These are phyloP conservation scores for Drosophila parthenogenetica DNA, from an alignment of 2,888 invertebrate genomes.

Conservation along the genomic window DNA sequence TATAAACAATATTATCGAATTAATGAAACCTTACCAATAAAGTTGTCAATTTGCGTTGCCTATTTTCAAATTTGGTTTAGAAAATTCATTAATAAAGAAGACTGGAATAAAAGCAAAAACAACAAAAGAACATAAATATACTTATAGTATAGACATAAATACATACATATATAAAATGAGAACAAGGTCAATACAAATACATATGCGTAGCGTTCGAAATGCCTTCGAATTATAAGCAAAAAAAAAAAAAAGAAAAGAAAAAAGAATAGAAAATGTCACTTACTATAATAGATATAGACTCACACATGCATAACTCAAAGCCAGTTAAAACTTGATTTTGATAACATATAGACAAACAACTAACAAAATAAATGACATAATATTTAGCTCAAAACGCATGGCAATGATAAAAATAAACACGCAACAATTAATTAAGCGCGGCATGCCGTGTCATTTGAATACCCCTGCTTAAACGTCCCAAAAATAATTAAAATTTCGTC, in stretches of 20 bases:
- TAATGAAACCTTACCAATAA: constrained; percentile 47
- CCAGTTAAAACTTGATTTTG: constrained; percentile 26
- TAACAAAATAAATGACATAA: constrained; percentile 1
- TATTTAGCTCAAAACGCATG: constrained; percentile 24
- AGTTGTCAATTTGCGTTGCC: constrained; percentile 61
- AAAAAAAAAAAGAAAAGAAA: constrained; percentile 11
- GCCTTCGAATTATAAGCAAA: constrained; percentile 41
- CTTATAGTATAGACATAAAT: constrained; percentile 42
- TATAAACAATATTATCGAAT: constrained; percentile 24
- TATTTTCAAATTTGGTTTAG: constrained; percentile 49
- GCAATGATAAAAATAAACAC: constrained; percentile 1
- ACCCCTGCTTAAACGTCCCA: constrained; percentile 22
- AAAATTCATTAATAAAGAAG: constrained; percentile 70
- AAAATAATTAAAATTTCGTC: not conserved
- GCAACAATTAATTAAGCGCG: constrained; percentile 25
- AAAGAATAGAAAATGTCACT: constrained; percentile 15
- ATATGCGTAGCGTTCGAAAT: constrained; percentile 48
- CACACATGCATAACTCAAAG: constrained; percentile 15
- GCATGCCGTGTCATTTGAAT: constrained; percentile 31
- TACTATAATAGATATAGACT: constrained; percentile 22
- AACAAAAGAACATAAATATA: constrained; percentile 52
- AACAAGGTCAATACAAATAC: constrained; percentile 49
- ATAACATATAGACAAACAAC: not conserved
- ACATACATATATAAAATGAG: constrained; percentile 30
- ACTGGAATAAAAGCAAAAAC: constrained; percentile 69